Evolutionary conservation across 2,888 invertebrate genomes (phyloP), one percentile per base, ranked within the genome.

Genomic region (Tachystola acroxantha): DNA sequence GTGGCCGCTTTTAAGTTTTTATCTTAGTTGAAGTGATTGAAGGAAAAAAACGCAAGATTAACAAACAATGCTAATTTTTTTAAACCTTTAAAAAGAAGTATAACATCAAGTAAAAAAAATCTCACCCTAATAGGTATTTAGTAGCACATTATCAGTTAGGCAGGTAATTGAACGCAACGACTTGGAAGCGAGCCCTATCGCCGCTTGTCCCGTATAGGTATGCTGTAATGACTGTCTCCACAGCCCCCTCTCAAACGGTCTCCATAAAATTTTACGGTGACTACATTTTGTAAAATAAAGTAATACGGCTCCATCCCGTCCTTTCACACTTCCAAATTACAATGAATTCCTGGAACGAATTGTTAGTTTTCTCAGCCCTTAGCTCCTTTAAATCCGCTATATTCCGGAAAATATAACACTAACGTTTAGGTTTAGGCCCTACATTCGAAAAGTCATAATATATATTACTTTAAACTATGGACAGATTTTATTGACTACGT

Each of bases 231-330:
- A 66, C 58, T 50, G 48, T 51, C 53, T 43, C 55, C 42, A 43
- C 52, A 50, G 51, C 53, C 64, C 64, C 59, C 59, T 62, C 59
- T 60, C 59, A 70, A 78, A 69, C 64, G 71, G 63, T 55, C 46
- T 44, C 48, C 61, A 71, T 82, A 76, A 78, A 79, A 79, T 80
- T 79, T 79, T 76, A 81, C 65, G 70, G 53, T 59, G 68, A 68
- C 66, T 72, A 74, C 68, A 74, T 73, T 79, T 72, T 68, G 64
- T 69, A 67, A 72, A 77, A 76, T 78, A 74, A 74, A 72, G 69
- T 64, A 64, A 69, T 68, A 64, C 54, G 50, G 42, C 46, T 45
- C 40, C 48, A 38, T 30, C 54, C 51, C 52, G 45, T 52, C 54
- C 62, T 53, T 51, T 47, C 52, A 61, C 56, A 53, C 42, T 61